Evolutionary conservation across 2,113 vertebrate genomes (phyloP), one percentile per base, ranked within the genome.

Genomic region (Porphyrio hochstetteri): DNA sequence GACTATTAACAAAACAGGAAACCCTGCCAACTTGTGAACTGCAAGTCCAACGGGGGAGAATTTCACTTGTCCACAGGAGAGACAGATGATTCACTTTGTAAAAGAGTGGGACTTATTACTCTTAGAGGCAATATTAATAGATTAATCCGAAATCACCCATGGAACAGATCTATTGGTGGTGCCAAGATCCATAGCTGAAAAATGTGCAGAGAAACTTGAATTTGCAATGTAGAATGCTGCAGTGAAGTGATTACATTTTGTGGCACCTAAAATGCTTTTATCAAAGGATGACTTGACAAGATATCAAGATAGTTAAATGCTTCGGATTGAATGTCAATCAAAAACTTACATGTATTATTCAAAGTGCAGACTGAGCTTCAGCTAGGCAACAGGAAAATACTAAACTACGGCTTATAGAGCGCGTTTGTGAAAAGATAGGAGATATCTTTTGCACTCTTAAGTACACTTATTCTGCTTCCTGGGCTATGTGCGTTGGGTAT

Each of bases 241-340:
- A 87, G 74, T 74, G 82, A 96, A 92, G 78, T 85, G 91, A 96
- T 94, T 96, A 94, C 82, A 68, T 94, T 94, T 80, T 82, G 70
- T 93, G 87, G 82, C 93, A 88, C 44, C 82, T 91, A 90, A 96
- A 95, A 96, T 57, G 90, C 85, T 95, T 95, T 96, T 96, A 96
- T 96, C 94, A 94, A 93, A 94, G 94, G 85, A 90, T 83, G 78
- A 86, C 91, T 96, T 95, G 94, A 96, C 91, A 89, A 94, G 91
- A 89, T 70, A 94, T 93, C 81, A 87, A 65, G 91, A 96, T 87
- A 96, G 86, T 78, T 96, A 96, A 97, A 96, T 91, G 81, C 86
- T 91, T 92, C 91, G 46, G 77, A 69, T 44, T 76, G 70, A 77
- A 52, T 61, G 93, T 92, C 95, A 96, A 72, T 97, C 96, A 95